Base-by-base conservation (phyloP, 2,113 vertebrate genomes). In the Lota lota region DNA sequence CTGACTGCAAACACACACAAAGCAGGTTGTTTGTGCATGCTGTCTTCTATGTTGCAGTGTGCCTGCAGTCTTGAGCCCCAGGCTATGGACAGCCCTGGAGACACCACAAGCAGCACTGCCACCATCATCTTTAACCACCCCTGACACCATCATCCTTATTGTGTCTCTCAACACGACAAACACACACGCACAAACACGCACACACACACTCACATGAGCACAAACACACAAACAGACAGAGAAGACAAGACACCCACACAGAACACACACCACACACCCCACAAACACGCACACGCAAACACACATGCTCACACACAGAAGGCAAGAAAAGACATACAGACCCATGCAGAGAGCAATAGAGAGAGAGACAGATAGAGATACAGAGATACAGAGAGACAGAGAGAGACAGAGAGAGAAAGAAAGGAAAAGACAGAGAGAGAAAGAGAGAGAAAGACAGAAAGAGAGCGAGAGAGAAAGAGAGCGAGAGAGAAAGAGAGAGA, bases 41-140 rank as follows among this genome's bases (percentile, higher is more conserved):
- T 10, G 40, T 79, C 78, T 77, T 63, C 76, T 85, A 84, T 87
- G 85, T 83, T 88, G 81, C 87, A 86, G 88, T 87, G 66, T 69
- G 75, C 87, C 79, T 79, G 77, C 71, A 84, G 81, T 70, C 77
- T 70, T 77, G 4, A n/a, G 87, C 89, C 88, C 0, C 24, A 20
- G 87, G 88, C 88, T 72, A 78, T 1, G 64, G 68, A 61, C 70
- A 64, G 83, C 83, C 88, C 88, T 54, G 59, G 83, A 85, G 87
- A 90, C 79, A 85, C 79, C 89, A 75, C 76, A 83, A 85, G 83
- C 70, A n/a, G 72, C 67, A 63, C 82, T 79, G 75, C 74, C 76
- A 85, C 85, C 88, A 90, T 92, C 88, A 90, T 81, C 81, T 87
- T 83, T 91, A 91, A 93, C 87, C 70, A 82, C 78, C 87, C 75